phyloP scores from a whole-genome alignment of 2,888 invertebrate species.

The Chromoteleia sp. region DNA sequence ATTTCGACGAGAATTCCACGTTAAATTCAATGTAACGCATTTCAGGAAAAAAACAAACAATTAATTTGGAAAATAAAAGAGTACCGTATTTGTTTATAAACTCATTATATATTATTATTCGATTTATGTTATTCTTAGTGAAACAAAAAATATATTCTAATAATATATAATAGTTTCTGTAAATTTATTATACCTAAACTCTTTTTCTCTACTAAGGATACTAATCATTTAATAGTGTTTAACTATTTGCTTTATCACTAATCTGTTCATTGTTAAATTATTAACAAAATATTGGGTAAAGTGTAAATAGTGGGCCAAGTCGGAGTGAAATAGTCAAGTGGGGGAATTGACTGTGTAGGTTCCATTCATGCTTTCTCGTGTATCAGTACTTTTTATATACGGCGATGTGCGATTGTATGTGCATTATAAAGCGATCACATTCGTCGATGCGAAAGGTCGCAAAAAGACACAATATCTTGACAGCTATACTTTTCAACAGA shows the following conservation, averaged over 20 bases:
- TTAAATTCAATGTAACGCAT: not conserved
- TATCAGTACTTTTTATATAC: slow-evolving; percentile 34
- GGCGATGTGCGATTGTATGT: slow-evolving; percentile 28
- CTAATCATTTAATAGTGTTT: no score
- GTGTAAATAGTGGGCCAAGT: no score
- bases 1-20: slow-evolving; percentile 8
- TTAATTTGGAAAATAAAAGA: not conserved
- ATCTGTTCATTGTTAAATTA: no score
- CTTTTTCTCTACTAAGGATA: no score
- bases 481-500: slow-evolving; percentile 52
- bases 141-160: not conserved
- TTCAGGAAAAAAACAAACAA: not conserved
- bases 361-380: slow-evolving; percentile 73
- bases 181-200: no score
- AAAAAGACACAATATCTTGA: slow-evolving; percentile 42
- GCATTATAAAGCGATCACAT: slow-evolving; percentile 37
- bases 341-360: slow-evolving; percentile 67
- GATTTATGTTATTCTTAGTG: no score
- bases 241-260: no score
- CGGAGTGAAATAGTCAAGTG: not conserved
- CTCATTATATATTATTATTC: no score
- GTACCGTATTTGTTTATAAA: no score
- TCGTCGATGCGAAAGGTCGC: slow-evolving; percentile 32
- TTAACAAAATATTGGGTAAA: no score
- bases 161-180: no score